Percentiles rank a stretch among this genome's conserved stretches.
Conservation (phyloP, 2,888 invertebrate species). For the Melanostoma scalare region DNA sequence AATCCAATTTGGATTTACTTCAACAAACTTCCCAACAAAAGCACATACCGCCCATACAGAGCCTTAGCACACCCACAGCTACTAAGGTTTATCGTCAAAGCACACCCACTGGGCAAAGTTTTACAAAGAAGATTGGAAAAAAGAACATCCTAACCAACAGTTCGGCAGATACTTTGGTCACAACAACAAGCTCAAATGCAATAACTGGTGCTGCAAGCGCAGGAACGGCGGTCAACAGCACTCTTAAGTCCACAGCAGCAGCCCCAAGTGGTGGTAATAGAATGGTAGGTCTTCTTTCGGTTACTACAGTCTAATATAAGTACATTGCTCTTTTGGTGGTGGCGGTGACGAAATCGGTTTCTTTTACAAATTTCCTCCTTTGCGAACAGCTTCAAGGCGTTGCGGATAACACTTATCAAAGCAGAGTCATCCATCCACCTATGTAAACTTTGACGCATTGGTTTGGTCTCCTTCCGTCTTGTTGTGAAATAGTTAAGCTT, state of each 20-base stretch:
- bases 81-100: slow-evolving; percentile 62
- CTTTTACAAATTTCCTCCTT: slow-evolving; percentile 38
- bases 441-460: slow-evolving; percentile 26
- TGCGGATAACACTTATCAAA: slow-evolving; percentile 33
- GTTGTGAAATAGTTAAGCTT: slow-evolving; percentile 15
- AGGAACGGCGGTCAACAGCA: background rate
- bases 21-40: slow-evolving; percentile 31
- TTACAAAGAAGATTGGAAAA: slow-evolving; percentile 43
- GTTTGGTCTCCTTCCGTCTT: background rate
- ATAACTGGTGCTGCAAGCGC: slow-evolving; percentile 32
- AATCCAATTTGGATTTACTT: slow-evolving; percentile 12
- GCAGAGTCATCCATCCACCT: slow-evolving; percentile 44
- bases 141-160: slow-evolving; percentile 75
- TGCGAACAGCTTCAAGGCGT: slow-evolving; percentile 46
- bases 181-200: slow-evolving; percentile 72
- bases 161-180: slow-evolving; percentile 60
- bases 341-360: slow-evolving; percentile 49
- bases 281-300: slow-evolving; percentile 84
- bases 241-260: slow-evolving; percentile 34
- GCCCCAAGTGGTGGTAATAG: slow-evolving; percentile 79
- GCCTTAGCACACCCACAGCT: slow-evolving; percentile 82
- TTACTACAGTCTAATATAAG: slow-evolving; percentile 82
- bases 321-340: slow-evolving; percentile 25
- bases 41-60: slow-evolving; percentile 4
- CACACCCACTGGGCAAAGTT: slow-evolving; percentile 27